These are phyloP conservation scores for Ellobium chinense DNA, from an alignment of 2,888 invertebrate genomes.

Conservation along the genomic window DNA sequence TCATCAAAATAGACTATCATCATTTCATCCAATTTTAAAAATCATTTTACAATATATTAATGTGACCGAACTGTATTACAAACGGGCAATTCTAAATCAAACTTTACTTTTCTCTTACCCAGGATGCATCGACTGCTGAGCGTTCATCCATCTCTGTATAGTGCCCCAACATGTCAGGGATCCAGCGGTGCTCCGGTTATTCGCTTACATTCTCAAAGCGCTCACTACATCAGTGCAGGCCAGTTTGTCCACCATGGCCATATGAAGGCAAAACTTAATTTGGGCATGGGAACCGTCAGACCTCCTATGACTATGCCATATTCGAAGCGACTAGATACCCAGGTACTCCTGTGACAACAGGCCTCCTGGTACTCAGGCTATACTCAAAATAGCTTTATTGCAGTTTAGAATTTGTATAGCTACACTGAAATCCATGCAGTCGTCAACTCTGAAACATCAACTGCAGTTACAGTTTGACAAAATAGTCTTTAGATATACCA, in stretches of 20 bases:
- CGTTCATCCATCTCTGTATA: constrained; percentile 20
- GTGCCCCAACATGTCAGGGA: constrained; percentile 43
- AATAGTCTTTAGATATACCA: too few relatives aligned
- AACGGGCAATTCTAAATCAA: too few relatives aligned
- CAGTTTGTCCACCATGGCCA: constrained; percentile 49
- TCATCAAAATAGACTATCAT: too few relatives aligned
- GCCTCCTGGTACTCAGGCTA: too few relatives aligned
- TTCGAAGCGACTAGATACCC: constrained; percentile 22
- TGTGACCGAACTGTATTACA: too few relatives aligned
- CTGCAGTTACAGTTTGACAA: neutral
- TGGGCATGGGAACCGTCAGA: constrained; percentile 42
- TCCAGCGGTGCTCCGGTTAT: constrained; percentile 47
- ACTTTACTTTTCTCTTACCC: too few relatives aligned
- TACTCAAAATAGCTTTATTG: too few relatives aligned
- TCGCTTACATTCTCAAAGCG: constrained; percentile 27
- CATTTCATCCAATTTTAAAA: too few relatives aligned
- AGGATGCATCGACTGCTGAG: constrained; percentile 30
- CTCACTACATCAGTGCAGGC: constrained; percentile 39
- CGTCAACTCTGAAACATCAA: neutral
- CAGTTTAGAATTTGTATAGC: neutral
- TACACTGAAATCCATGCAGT: neutral
- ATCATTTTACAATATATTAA: too few relatives aligned
- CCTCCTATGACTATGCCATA: constrained; percentile 45
- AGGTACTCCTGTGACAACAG: too few relatives aligned
- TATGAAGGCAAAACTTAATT: neutral